Evolutionary conservation across 1,140 invertebrate species (phyloP), one percentile per base, ranked within the genome.

Genomic region (Delia radicum): DNA sequence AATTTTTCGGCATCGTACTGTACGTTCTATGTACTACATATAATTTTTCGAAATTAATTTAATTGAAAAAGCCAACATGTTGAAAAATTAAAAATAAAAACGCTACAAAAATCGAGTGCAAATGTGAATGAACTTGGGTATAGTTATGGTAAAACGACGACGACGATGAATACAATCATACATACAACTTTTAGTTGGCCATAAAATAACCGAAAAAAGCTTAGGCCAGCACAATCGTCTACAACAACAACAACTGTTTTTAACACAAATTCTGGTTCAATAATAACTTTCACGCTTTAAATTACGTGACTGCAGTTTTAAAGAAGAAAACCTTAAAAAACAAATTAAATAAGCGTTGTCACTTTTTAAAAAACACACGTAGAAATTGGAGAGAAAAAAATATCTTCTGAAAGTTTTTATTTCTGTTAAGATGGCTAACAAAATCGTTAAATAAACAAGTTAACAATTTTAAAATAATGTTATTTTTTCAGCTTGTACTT

Each of bases 281-380:
- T 73, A 76, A 76, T 73, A 76, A 76, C 75, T 76, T 76, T 76
- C 75, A 76, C 75, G 75, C 75, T 73, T 76, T 63, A 63, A 73
- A 65, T 76, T 76, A 76, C 75, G 75, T 76, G 75, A 76, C 69
- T 61, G 31, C 55, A 63, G 46, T 73, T 73, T 46, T 46, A 48
- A 69, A 69, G 27, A 69, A 69, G 65, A 69, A 69, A 69, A 33
- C 29, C 18, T 69, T 33, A 69, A 21, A 18, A 21, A 24, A 55
- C 48, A 55, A 6, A 18, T 21, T 55, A 55, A 18, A 55, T 55
- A 55, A 21, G 31, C 48, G 18, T 21, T 18, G 48, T 4, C 48
- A 55, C 18, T 21, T 55, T 21, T 55, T 18, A 21, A 46, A 4
- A 55, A 6, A 55, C 48, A 55, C 48, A 55, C 24, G 7, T 55